Conservation (phyloP, 2,888 invertebrate genomes). For the Melinopterus prodromus region DNA sequence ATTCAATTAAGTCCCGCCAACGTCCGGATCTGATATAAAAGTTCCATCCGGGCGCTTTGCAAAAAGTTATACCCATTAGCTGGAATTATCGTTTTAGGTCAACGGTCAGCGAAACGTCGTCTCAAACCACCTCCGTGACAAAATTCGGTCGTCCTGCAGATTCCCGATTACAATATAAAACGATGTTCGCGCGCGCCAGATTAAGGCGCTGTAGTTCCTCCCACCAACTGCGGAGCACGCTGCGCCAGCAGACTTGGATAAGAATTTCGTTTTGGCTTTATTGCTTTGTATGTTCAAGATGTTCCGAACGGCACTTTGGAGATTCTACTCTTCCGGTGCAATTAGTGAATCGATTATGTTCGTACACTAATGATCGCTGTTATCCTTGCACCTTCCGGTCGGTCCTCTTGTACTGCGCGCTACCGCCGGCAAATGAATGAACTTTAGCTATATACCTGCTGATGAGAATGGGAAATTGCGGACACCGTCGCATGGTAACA, state of each 20-base stretch:
- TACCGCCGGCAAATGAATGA: no score
- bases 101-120: conserved; percentile 13
- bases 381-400: neutral
- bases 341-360: neutral
- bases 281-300: neutral
- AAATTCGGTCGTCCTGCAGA: neutral
- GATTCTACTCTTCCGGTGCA: neutral
- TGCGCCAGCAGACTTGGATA: neutral
- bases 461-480: no score
- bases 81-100: conserved; percentile 8
- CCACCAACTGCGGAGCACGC: neutral
- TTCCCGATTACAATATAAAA: neutral
- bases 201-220: neutral
- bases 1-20: neutral
- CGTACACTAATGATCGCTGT: neutral
- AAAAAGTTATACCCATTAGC: neutral
- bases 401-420: neutral
- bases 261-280: neutral
- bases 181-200: neutral
- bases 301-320: neutral
- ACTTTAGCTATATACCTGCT: no score
- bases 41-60: neutral
- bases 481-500: no score
- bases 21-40: conserved; percentile 4
- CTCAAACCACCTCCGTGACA: neutral